Conservation (phyloP, 2,113 vertebrate species). For the Propithecus coquereli region DNA sequence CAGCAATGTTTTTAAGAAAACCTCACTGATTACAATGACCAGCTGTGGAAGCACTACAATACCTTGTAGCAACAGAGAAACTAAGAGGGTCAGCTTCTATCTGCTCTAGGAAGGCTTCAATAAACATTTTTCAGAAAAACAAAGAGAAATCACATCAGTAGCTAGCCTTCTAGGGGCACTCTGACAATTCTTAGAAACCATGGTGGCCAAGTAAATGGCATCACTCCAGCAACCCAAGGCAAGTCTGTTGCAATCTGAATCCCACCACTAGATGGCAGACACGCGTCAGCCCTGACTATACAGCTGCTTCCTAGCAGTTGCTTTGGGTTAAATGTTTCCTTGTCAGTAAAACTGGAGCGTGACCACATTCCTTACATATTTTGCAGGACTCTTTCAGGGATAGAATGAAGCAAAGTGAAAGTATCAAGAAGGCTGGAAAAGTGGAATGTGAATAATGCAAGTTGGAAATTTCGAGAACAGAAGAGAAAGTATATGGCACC, state of each 20-base stretch:
- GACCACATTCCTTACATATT: background rate
- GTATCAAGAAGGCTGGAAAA: background rate
- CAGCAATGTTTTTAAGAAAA: background rate
- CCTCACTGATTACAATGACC: background rate
- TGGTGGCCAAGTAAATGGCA: accelerated
- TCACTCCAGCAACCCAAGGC: no score
- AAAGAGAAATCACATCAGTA: background rate
- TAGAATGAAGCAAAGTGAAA: background rate
- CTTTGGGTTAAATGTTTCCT: no score
- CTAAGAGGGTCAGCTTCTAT: background rate
- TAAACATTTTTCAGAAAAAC: background rate
- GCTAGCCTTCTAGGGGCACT: background rate
- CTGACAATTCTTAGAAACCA: background rate
- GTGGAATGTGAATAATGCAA: background rate
- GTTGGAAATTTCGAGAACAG: background rate
- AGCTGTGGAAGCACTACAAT: background rate
- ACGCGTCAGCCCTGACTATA: background rate
- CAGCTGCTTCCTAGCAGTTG: background rate
- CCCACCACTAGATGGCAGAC: conserved; percentile 45
- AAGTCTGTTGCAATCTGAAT: background rate
- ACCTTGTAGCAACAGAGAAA: background rate
- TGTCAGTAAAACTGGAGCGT: background rate
- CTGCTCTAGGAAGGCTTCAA: background rate
- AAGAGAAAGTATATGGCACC: background rate
- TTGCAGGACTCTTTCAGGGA: background rate